phyloP scores from a whole-genome alignment of 2,888 invertebrate genomes.

The Nephrocerus scutellatus region DNA sequence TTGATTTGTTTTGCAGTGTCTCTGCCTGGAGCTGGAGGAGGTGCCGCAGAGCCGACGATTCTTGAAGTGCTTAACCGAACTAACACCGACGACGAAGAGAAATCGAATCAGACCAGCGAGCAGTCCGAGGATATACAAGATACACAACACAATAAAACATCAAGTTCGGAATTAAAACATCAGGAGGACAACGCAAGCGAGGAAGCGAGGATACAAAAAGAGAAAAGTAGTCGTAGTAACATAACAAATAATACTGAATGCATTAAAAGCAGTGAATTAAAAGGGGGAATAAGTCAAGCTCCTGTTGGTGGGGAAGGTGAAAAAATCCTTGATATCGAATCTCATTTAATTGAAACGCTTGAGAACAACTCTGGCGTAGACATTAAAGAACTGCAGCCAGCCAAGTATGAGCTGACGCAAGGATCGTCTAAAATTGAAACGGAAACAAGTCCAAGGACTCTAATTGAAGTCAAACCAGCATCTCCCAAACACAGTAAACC shows the following conservation, averaged over 20 bases:
- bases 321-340: slow-evolving; percentile 41
- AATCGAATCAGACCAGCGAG: not conserved
- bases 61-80: slow-evolving; percentile 41
- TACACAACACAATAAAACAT: not conserved
- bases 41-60: slow-evolving; percentile 38
- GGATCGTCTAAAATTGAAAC: slow-evolving; percentile 38
- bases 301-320: slow-evolving; percentile 1
- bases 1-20: slow-evolving; percentile 37
- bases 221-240: slow-evolving; percentile 15
- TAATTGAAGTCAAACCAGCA: slow-evolving; percentile 43
- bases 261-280: slow-evolving; percentile 16
- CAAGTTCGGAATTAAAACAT: not conserved
- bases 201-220: slow-evolving; percentile 14
- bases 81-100: slow-evolving; percentile 20
- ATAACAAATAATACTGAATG: slow-evolving; percentile 7
- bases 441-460: slow-evolving; percentile 30
- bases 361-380: slow-evolving; percentile 37
- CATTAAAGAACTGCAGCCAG: slow-evolving; percentile 39
- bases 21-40: slow-evolving; percentile 46
- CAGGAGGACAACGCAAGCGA: slow-evolving; percentile 2
- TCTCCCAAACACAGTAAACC: slow-evolving; percentile 33
- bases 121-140: not conserved
- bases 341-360: slow-evolving; percentile 44
- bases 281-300: slow-evolving; percentile 1
- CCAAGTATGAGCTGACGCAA: slow-evolving; percentile 35